Evolutionary conservation across 37 sponge, comb jelly and placozoan genomes (phyloP), one percentile per base, ranked within the genome.

Genomic region (Geodia barretti): DNA sequence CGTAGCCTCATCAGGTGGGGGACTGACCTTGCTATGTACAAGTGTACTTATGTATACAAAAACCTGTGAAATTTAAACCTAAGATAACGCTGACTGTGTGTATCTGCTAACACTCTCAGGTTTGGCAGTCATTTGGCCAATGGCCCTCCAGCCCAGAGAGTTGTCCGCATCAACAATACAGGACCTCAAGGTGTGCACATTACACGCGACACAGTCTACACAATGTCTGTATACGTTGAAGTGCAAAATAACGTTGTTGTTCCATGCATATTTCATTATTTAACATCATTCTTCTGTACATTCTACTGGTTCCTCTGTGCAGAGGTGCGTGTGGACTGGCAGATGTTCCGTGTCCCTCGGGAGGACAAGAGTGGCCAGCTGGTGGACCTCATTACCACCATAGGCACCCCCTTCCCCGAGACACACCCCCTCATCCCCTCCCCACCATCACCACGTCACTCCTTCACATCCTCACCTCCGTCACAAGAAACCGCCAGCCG

Each of bases 311-410:
- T 17, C 54, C 7, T 47, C 7, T 0, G 0, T 70, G 0, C 64
- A 91, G 92, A 70, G 32, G 66, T 91, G 14, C 68, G 79, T 38
- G 64, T 91, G 20, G 76, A 87, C 80, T 91, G 89, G 89, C 62
- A 83, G 41, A 73, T 82, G 54, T 89, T 71, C 64, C 83, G 75
- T 60, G 62, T 77, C 34, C 41, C 85, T 23, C 64, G 71, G 17
- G 75, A 86, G 25, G 93, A 93, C 71, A n/a, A n/a, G n/a, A n/a
- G n/a, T n/a, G 54, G 78, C 25, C 66, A 88, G 32, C 39, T 85
- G 19, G 19, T 93, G 63, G 93, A 93, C 64, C 58, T 93, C 0
- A 64, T 89, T 0, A 64, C 77, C 19, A 41, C 29, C 25, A 61
- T 82, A 37, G 93, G 91, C 4, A 39, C 80, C 43, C 82, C 93